These are phyloP conservation scores for Chrosomus eos DNA, from an alignment of 2,797 vertebrate genomes.

Conservation along the genomic window DNA sequence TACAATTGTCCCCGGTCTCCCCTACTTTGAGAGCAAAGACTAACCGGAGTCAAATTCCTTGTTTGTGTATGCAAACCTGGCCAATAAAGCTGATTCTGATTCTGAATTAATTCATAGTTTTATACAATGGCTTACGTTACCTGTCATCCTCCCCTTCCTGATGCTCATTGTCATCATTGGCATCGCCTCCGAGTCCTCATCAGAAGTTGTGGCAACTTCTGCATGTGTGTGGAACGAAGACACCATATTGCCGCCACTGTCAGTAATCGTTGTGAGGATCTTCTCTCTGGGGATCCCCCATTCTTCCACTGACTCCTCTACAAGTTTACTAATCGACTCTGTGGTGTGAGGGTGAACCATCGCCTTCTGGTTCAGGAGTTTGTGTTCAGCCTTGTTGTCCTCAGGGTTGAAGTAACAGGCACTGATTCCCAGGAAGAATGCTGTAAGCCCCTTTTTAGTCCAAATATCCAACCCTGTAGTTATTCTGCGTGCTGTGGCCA, in stretches of 20 bases:
- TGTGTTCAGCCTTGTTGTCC: constrained; percentile 9
- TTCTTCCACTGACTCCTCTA: constrained; percentile 35
- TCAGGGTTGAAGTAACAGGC: constrained; percentile 2
- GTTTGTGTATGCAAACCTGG: too few species aligned
- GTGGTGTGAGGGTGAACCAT: constrained; percentile 8
- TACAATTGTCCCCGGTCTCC: too few species aligned
- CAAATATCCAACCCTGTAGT: constrained; percentile 38
- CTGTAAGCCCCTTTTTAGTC: constrained; percentile 47
- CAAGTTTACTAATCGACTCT: background rate
- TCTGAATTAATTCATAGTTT: too few species aligned
- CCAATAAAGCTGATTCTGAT: too few species aligned
- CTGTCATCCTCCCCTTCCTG: too few species aligned
- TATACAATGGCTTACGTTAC: too few species aligned
- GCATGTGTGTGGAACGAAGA: constrained; percentile 30
- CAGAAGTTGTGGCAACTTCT: too few species aligned
- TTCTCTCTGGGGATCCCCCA: constrained; percentile 39
- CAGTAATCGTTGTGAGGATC: constrained; percentile 40
- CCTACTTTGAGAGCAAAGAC: too few species aligned
- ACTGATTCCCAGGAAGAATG: constrained; percentile 20
- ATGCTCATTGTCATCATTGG: too few species aligned
- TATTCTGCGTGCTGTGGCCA: constrained; percentile 30
- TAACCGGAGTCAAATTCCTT: too few species aligned
- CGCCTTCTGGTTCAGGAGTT: background rate
- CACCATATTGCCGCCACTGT: constrained; percentile 52
- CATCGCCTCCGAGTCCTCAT: too few species aligned